A percentile compares a stretch with the other conserved stretches of the same genome.
phyloP scores from a whole-genome alignment of 2,113 vertebrate species.

The Coracopsis vasa region DNA sequence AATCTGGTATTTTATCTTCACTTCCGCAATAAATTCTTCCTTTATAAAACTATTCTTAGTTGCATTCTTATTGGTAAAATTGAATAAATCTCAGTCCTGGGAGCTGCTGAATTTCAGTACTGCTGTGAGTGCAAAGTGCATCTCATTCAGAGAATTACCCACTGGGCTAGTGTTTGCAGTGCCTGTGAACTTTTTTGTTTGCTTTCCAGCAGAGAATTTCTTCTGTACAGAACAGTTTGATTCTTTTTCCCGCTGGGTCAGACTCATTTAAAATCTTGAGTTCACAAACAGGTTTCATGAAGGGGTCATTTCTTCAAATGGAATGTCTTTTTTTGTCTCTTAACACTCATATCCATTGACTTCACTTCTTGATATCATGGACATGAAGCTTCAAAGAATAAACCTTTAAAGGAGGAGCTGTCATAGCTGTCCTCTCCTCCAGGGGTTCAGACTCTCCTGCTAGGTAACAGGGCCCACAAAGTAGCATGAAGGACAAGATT shows the following conservation, averaged over 20 bases:
- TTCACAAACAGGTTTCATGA: conserved; percentile 46
- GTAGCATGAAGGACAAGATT: not conserved
- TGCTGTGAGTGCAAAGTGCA: conserved; percentile 67
- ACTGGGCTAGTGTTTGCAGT: conserved; percentile 57
- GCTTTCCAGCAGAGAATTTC: conserved; percentile 61
- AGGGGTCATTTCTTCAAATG: conserved; percentile 46
- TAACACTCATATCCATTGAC: conserved; percentile 10
- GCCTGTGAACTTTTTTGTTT: conserved; percentile 54
- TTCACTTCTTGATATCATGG: conserved; percentile 39
- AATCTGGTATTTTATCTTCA: not conserved
- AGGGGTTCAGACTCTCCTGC: not conserved
- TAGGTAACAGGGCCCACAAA: not conserved
- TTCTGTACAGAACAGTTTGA: conserved; percentile 51
- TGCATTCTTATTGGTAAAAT: conserved; percentile 20
- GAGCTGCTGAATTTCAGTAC: conserved; percentile 42
- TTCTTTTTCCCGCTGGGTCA: conserved; percentile 56
- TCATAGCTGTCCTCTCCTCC: conserved; percentile 10
- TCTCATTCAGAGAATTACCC: conserved; percentile 58
- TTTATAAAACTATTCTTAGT: conserved; percentile 48
- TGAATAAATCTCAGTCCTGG: conserved; percentile 28
- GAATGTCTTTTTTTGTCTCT: conserved; percentile 31
- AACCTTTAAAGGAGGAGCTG: conserved; percentile 11
- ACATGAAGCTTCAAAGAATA: conserved; percentile 31
- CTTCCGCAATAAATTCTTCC: not conserved
- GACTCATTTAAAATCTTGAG: conserved; percentile 46